Evolutionary conservation across 1,140 invertebrate species (phyloP), one percentile per base, ranked within the genome.

Genomic region (Meteorus sp.): DNA sequence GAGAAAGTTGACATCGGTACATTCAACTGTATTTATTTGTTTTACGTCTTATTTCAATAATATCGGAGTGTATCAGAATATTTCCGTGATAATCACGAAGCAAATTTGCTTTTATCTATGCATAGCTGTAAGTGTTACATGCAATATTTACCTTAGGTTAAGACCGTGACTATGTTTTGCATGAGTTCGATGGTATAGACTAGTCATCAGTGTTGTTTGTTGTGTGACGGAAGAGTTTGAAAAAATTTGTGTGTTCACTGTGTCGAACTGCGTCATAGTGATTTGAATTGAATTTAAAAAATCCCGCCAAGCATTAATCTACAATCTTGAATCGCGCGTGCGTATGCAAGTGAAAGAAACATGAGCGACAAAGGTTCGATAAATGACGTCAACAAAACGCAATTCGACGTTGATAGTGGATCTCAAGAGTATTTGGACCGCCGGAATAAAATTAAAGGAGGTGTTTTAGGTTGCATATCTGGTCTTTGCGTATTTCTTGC

Each of bases 391-490:
- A 29, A 29, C 27, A 9, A 29, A 4, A 5, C 27, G 27, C 9
- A 5, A 9, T 29, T 5, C 27, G 9, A 29, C 27, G 15, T 23
- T 48, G 11, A 22, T 48, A 17, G 29, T 37, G 29, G 33, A 11
- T 25, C 22, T 31, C 11, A 31, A 9, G 31, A 25, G 31, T 23
- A 35, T 48, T 37, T 47, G 3, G 23, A 11, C 17, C 20, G 23
- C n/a, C 47, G 37, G 20, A 58, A 48, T 33, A 63, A 47, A 61
- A 55, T 62, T 20, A 50, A 56, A 41, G 60, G 63, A 13, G 54
- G 62, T 17, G 17, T 73, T 11, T 61, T 76, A 4, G 64, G 70
- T 33, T 66, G 77, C 56, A 60, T 65, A 27, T 77, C 70, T 45
- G 66, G 70, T n/a, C 5, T 72, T 1, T 77, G 70, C 27, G 64